Evolutionary conservation across 2,888 invertebrate species (phyloP).

Genomic region (Coelopa pilipes): DNA sequence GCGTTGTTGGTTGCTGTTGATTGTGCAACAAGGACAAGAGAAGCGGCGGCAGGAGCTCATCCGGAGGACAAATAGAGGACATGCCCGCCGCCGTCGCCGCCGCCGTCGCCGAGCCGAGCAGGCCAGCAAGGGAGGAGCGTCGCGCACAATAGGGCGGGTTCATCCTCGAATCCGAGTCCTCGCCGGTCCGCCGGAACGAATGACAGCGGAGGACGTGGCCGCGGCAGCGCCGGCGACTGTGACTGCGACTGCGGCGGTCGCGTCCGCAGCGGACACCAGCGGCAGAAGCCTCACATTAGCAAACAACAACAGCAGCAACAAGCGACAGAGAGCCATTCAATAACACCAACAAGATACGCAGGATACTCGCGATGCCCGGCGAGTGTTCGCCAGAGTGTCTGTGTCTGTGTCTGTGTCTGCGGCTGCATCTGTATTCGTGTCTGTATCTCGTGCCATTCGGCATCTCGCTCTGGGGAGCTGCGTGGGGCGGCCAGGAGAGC

Average conservation of each 20-base stretch:
- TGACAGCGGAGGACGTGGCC: conserved; percentile 26
- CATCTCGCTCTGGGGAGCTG: conserved; percentile 46
- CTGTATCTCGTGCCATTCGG: conserved; percentile 44
- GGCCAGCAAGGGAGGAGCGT: conserved; percentile 54
- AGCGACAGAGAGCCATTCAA: conserved; percentile 38
- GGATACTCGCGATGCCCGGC: conserved; percentile 28
- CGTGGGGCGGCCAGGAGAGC: conserved; percentile 4
- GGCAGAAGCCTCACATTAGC: conserved; percentile 47
- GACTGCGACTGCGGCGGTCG: conserved; percentile 18
- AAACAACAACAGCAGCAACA: conserved; percentile 38
- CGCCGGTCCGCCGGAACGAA: conserved; percentile 16
- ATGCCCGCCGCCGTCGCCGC: not conserved
- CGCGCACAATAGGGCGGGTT: conserved; percentile 63
- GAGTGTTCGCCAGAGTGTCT: conserved; percentile 36
- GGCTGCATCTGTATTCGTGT: conserved; percentile 42
- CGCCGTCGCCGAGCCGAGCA: conserved; percentile 28
- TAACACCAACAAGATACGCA: conserved; percentile 29
- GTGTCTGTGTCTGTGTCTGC: conserved; percentile 32
- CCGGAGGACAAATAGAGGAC: conserved; percentile 35
- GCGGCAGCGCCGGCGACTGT: conserved; percentile 23
- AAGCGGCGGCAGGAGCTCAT: conserved; percentile 23
- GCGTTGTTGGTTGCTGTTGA: not conserved
- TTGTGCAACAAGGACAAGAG: conserved; percentile 31
- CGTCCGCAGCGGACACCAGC: conserved; percentile 33
- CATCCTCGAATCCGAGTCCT: conserved; percentile 59